phyloP scores from a whole-genome alignment of 2,888 invertebrate genomes.

The Drosophila longiperda region DNA sequence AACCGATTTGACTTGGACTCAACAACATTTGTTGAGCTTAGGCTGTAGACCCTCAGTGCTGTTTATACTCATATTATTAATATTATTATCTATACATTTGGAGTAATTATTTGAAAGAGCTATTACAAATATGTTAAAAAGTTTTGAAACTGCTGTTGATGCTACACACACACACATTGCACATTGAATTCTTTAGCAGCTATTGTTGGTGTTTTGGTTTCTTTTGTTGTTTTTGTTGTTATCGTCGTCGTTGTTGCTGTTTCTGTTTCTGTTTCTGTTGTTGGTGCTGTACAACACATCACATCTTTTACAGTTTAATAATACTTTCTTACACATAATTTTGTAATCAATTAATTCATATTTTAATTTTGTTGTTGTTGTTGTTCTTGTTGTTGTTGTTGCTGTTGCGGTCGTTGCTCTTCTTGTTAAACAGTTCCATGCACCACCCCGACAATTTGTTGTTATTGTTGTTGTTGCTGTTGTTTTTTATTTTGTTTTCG shows the following conservation, averaged over 20 bases:
- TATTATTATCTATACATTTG: slow-evolving; percentile 49
- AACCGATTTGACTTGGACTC: slow-evolving; percentile 33
- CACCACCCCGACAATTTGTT: slow-evolving; percentile 37
- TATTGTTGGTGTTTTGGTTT: slow-evolving; percentile 16
- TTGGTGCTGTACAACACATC: slow-evolving; percentile 59
- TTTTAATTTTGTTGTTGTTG: slow-evolving; percentile 48
- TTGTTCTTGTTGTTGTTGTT: slow-evolving; percentile 34
- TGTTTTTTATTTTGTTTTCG: slow-evolving; percentile 24
- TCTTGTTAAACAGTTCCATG: slow-evolving; percentile 31
- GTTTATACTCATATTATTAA: slow-evolving; percentile 31
- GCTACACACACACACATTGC: slow-evolving; percentile 43
- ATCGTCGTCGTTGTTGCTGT: slow-evolving; percentile 35
- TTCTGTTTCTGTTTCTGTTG: slow-evolving; percentile 12
- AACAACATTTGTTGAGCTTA: slow-evolving; percentile 30
- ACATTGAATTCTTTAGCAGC: slow-evolving; percentile 26
- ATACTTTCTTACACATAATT: slow-evolving; percentile 81
- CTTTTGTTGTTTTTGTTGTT: slow-evolving; percentile 16
- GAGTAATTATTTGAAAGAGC: slow-evolving; percentile 27
- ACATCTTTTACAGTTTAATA: slow-evolving; percentile 82
- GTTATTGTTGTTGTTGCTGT: slow-evolving; percentile 22
- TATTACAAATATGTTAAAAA: slow-evolving; percentile 43
- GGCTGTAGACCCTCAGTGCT: slow-evolving; percentile 54
- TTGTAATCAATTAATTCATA: slow-evolving; percentile 62
- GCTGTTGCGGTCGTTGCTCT: slow-evolving; percentile 28
- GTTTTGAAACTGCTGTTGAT: slow-evolving; percentile 38